phyloP scores from a whole-genome alignment of 2,888 invertebrate species.

The Incurvaria masculella region DNA sequence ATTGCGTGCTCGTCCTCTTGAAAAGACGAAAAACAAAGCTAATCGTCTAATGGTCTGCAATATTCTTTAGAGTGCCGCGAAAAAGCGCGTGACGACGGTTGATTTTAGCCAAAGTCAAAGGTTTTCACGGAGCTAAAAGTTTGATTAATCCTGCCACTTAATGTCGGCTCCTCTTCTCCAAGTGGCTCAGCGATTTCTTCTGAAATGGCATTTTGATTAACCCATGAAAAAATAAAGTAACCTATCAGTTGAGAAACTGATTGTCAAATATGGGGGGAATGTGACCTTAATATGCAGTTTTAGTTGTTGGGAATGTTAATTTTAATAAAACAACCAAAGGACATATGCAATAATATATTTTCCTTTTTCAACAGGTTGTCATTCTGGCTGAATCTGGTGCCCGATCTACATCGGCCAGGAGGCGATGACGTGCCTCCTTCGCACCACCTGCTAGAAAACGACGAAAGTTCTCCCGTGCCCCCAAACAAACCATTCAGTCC shows the following conservation, averaged over 20 bases:
- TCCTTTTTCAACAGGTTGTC: constrained; percentile 61
- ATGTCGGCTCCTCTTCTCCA: too few relatives aligned
- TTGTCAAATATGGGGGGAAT: too few relatives aligned
- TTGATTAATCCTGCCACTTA: background rate
- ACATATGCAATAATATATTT: background rate
- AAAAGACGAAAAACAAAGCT: background rate
- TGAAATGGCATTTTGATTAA: too few relatives aligned
- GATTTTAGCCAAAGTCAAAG: background rate
- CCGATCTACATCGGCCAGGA: constrained; percentile 85
- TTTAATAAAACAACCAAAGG: too few relatives aligned
- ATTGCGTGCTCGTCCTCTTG: background rate
- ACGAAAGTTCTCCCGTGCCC: constrained; percentile 59
- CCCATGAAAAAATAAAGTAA: too few relatives aligned
- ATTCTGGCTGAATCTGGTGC: constrained; percentile 93
- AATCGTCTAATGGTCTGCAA: background rate
- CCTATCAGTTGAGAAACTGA: too few relatives aligned
- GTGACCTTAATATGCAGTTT: too few relatives aligned
- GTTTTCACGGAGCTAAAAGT: background rate
- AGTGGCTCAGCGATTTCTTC: too few relatives aligned
- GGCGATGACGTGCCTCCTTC: constrained; percentile 81
- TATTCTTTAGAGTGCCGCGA: background rate
- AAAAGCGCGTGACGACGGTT: background rate
- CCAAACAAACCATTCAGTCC: constrained; percentile 55
- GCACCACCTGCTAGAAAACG: constrained; percentile 80
- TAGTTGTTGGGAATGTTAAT: too few relatives aligned